A percentile compares a stretch with the other conserved stretches of the same genome.
Evolutionary conservation across 2,113 vertebrate genomes (phyloP).

Genomic region (Cololabis saira): DNA sequence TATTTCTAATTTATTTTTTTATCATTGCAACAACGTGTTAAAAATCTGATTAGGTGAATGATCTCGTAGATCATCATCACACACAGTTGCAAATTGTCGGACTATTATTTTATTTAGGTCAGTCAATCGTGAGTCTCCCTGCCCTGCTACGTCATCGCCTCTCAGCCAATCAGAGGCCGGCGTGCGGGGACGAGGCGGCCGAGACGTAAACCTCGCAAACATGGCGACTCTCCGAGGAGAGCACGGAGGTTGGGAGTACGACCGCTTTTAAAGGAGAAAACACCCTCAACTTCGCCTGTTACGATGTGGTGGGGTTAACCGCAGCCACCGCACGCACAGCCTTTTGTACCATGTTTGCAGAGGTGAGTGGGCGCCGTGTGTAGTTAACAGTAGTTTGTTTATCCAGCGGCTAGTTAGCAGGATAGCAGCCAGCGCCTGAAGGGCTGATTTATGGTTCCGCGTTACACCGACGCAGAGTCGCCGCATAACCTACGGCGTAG

Average conservation of each 20-base stretch:
- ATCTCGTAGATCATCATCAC: too few relatives aligned
- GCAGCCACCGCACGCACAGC: conserved; percentile 62
- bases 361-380: conserved; percentile 73
- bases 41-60: too few relatives aligned
- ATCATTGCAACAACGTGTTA: too few relatives aligned
- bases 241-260: conserved; percentile 76
- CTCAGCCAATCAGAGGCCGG: conserved; percentile 66
- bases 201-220: conserved; percentile 77
- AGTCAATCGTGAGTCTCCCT: conserved; percentile 22
- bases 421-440: too few relatives aligned
- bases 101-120: conserved; percentile 31
- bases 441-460: too few relatives aligned
- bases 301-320: conserved; percentile 81
- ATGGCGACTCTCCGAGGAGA: conserved; percentile 82
- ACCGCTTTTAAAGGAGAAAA: conserved; percentile 70
- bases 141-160: conserved; percentile 59
- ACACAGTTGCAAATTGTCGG: too few relatives aligned
- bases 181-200: conserved; percentile 46
- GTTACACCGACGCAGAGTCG: conserved; percentile 64
- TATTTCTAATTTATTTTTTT: too few relatives aligned
- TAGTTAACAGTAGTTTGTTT: conserved; percentile 49
- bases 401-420: conserved; percentile 59
- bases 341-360: conserved; percentile 81
- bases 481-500: too few relatives aligned
- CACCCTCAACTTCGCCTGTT: conserved; percentile 38